Evolutionary conservation across 2,797 vertebrate genomes (phyloP), one percentile per base, ranked within the genome.

Genomic region (Onychomys torridus): DNA sequence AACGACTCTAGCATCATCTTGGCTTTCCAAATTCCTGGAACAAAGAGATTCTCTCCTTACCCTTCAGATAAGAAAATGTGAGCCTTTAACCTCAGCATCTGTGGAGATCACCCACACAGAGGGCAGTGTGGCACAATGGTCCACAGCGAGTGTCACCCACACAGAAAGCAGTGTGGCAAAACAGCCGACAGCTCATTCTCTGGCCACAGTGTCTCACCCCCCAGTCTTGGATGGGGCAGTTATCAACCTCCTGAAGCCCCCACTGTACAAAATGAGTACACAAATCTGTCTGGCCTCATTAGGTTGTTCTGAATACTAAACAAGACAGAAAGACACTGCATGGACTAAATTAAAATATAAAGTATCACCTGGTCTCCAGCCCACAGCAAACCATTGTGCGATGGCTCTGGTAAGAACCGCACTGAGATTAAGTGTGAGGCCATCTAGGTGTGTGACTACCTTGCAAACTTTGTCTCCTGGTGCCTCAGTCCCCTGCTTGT

Each of bases 301-400:
- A 43, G n/a, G 32, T 65, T 92, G 55, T 63, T 92, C 57, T 73
- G 19, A 89, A 23, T 90, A 69, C 78, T 92, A 89, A 96, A 79
- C 52, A 63, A 81, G 57, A 92, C 37, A 55, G 52, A 85, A 46
- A 94, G 21, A 81, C 25, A 79, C 76, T 65, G 52, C 9, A 40
- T 29, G 89, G 32, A 95, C 84, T 91, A 61, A 91, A 76, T 29
- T 65, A 83, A 82, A 77, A 67, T 13, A 46, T 34, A 52, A 14
- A 94, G 59, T 52, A 46, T 40, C 49, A 21, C 67, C 13, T 63
- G 8, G 55, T 95, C 57, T 81, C 46, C n/a, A 77, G 71, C 79
- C 90, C 43, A 67, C 0, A 37, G 34, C 79, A 83, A 94, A 84
- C 52, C 77, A 79, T 10, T 55, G 34, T 16, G 86, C 59, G 0